These are phyloP conservation scores for Hyles lineata DNA, from an alignment of 2,888 invertebrate species.

Conservation along the genomic window DNA sequence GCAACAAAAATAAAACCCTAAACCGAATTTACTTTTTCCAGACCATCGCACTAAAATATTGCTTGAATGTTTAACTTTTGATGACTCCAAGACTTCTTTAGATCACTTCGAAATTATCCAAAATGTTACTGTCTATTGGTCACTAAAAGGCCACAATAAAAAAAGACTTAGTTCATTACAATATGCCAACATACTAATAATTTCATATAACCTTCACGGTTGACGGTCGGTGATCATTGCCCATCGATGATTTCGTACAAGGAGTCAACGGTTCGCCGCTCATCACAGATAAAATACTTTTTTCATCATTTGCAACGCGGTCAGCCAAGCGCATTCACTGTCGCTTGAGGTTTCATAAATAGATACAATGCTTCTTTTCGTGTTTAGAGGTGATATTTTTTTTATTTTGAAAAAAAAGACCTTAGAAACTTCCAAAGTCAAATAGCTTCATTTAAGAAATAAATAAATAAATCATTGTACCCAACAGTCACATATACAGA, in stretches of 20 bases:
- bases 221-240: slow-evolving; percentile 41
- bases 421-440: too few relatives aligned
- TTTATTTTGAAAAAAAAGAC: too few relatives aligned
- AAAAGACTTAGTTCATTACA: not conserved
- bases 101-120: too few relatives aligned
- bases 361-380: not conserved
- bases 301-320: slow-evolving; percentile 24
- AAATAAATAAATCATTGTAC: too few relatives aligned
- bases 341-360: not conserved
- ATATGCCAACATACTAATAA: slow-evolving; percentile 31
- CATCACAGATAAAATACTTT: slow-evolving; percentile 32
- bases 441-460: too few relatives aligned
- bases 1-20: too few relatives aligned
- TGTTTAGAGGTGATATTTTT: not conserved
- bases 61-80: too few relatives aligned
- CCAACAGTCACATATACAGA: too few relatives aligned
- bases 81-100: too few relatives aligned
- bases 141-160: not conserved
- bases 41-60: too few relatives aligned
- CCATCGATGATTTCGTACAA: slow-evolving; percentile 49
- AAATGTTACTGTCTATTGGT: not conserved
- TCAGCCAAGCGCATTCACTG: slow-evolving; percentile 6
- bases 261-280: slow-evolving; percentile 47
- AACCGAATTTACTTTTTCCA: too few relatives aligned
- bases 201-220: slow-evolving; percentile 31